Evolutionary conservation across 2,113 vertebrate species (phyloP), one percentile per base, ranked within the genome.

Genomic region (Candoia aspera): DNA sequence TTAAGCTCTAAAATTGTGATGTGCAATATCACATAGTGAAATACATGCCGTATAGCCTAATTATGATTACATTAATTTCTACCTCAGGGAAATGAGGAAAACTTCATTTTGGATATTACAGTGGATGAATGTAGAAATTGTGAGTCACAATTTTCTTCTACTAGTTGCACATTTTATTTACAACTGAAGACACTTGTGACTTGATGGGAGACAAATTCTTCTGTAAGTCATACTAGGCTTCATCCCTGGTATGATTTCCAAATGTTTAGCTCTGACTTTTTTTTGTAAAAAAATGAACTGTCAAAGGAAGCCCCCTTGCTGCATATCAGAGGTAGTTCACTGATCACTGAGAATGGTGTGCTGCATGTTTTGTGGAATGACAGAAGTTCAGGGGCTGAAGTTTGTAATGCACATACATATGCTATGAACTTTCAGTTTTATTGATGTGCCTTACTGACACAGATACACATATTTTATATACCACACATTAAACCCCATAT

Each of bases 401-500:
- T 55, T 59, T 91, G 86, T 90, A 9, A 84, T 89, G 0, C n/a
- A 53, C 1, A 53, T 42, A 79, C 42, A 87, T 53, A 89, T 60
- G 13, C 29, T 62, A 4, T 90, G 5, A 93, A 4, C 2, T 84
- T 88, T 92, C 92, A 26, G 17, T 92, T 2, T 26, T 57, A 15
- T 33, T 93, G 90, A 84, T 91, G 91, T 94, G 6, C 13, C 49
- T 91, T 89, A 53, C 92, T 92, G 42, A 57, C 73, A 9, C 2
- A 92, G 91, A 89, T 73, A 42, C 2, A 58, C 87, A 3, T 62
- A 55, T 90, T 92, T 79, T 33, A 54, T 84, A 91, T 85, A 13
- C 46, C 83, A 68, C 11, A 92, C 55, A 62, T 62, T 89, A 60
- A 88, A 84, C 11, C 86, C 64, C 8, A 53, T 2, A 79, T 0